Percentiles rank a stretch among this genome's conserved stretches.
Evolutionary conservation across 2,797 vertebrate species (phyloP).

Genomic region (Chromis chromis): DNA sequence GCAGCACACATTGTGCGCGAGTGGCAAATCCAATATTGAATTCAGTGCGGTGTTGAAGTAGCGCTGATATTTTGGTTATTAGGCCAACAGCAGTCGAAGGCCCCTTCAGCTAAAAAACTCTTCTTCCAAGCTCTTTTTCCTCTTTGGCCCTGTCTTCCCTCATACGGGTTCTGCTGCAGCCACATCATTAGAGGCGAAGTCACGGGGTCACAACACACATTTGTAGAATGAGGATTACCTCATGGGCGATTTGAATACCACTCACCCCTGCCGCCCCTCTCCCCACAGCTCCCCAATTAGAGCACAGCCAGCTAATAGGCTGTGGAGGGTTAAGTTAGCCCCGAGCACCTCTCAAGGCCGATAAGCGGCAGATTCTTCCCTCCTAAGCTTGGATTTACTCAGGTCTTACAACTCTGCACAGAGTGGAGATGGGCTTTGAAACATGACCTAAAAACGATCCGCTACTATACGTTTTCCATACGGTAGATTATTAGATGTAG

Average conservation of each 20-base stretch:
- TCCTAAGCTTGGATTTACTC: conserved; percentile 79
- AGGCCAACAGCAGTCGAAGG: conserved; percentile 9
- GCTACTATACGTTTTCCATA: conserved; percentile 26
- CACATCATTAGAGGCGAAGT: conserved; percentile 73
- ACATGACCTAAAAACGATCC: conserved; percentile 72
- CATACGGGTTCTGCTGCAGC: conserved; percentile 49
- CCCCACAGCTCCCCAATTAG: conserved; percentile 77
- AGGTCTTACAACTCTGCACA: conserved; percentile 67
- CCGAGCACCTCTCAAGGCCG: conserved; percentile 74
- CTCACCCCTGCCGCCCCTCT: conserved; percentile 68
- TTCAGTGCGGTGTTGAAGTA: conserved; percentile 25
- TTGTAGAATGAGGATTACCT: conserved; percentile 83
- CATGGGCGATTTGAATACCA: conserved; percentile 80
- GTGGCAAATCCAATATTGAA: conserved; percentile 48
- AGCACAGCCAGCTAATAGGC: conserved; percentile 77
- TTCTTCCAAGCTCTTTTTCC: conserved; percentile 17
- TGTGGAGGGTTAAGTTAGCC: conserved; percentile 69
- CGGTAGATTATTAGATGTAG: conserved; percentile 31
- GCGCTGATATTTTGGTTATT: conserved; percentile 32
- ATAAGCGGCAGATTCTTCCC: conserved; percentile 80
- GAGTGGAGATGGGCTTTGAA: conserved; percentile 63
- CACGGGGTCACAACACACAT: conserved; percentile 79
- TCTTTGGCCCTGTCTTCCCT: conserved; percentile 55
- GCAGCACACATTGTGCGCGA: conserved; percentile 10
- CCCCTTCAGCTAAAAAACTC: not conserved